Conservation (phyloP, 2,113 vertebrate genomes). For the Seriola dumerili region DNA sequence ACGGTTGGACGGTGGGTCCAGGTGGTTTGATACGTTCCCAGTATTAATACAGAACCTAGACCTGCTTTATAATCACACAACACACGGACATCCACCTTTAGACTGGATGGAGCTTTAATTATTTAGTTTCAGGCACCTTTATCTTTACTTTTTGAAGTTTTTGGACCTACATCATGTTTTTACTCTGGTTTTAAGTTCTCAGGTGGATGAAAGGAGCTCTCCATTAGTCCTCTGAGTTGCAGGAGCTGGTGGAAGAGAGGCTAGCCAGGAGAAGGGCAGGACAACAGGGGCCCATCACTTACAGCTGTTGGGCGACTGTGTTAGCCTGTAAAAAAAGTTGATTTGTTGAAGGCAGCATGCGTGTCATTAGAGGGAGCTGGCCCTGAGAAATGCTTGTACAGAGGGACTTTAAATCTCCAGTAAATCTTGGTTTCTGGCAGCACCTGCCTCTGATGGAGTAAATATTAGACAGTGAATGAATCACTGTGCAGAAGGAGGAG, state of each 20-base stretch:
- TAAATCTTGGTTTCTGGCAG: constrained; percentile 37
- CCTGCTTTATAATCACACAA: too few relatives aligned
- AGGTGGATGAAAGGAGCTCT: background rate
- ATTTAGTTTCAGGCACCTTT: too few relatives aligned
- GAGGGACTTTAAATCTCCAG: constrained; percentile 44
- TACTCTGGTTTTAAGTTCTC: too few relatives aligned
- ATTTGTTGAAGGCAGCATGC: constrained; percentile 52
- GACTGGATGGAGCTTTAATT: too few relatives aligned
- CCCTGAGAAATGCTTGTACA: constrained; percentile 41
- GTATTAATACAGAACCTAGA: too few relatives aligned
- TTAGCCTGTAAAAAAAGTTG: constrained; percentile 42
- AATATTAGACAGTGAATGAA: constrained; percentile 61
- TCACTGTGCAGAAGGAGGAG: constrained; percentile 42
- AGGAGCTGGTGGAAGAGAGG: constrained; percentile 1
- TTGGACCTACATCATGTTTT: too few relatives aligned
- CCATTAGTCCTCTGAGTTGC: background rate
- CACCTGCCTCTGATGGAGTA: constrained; percentile 57
- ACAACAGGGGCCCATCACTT: constrained; percentile 18
- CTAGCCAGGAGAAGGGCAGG: background rate
- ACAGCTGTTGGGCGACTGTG: constrained; percentile 12
- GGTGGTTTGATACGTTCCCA: too few relatives aligned
- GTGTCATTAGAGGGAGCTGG: constrained; percentile 31
- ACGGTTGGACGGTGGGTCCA: too few relatives aligned
- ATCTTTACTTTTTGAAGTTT: too few relatives aligned
- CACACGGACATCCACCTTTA: too few relatives aligned